Base-by-base conservation (phyloP, 2,888 invertebrate genomes). In the Dione juno region DNA sequence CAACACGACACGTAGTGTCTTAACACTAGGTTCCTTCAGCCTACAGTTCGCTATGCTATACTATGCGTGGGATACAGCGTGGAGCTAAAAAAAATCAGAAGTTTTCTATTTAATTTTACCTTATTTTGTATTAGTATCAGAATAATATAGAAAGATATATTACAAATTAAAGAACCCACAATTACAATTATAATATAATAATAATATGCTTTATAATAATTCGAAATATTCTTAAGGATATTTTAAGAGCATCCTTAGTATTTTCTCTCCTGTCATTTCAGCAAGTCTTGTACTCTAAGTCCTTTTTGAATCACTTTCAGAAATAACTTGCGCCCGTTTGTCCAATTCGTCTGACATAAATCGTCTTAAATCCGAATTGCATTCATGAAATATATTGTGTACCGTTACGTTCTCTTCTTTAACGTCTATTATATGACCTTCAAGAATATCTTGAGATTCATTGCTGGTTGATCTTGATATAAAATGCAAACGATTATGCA, bases 321-420 rank as follows among this genome's bases (percentile, higher is more conserved):
- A 92, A 78, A 92, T 90, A 64, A 88, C 91, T 59, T 84, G 79
- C 0, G 93, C 87, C 83, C 93, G 93, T 77, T 75, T 85, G 65
- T 93, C 92, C 64, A 92, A 74, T 74, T 93, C 92, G 11, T 87
- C 75, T 0, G 89, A 91, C 75, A 90, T 92, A 0, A 93, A 92
- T 67, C 90, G 82, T 75, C 87, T 81, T 0, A 88, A 88, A 69
- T 84, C 82, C 79, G 82, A 84, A 50, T 69, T 76, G 50, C 81
- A 78, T 10, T 75, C 74, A 43, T 85, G 81, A 37, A 85, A 82
- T 71, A 77, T 80, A 28, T 86, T 81, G 74, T 93, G 92, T 0
- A 92, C 79, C 8, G 79, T 77, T 11, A 92, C 86, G 73, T 71
- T 86, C 52, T 89, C 88, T 76, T 87, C 79, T 0, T 85, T 84